Conservation (phyloP, 2,888 invertebrate genomes). For the Ischnura elegans region DNA sequence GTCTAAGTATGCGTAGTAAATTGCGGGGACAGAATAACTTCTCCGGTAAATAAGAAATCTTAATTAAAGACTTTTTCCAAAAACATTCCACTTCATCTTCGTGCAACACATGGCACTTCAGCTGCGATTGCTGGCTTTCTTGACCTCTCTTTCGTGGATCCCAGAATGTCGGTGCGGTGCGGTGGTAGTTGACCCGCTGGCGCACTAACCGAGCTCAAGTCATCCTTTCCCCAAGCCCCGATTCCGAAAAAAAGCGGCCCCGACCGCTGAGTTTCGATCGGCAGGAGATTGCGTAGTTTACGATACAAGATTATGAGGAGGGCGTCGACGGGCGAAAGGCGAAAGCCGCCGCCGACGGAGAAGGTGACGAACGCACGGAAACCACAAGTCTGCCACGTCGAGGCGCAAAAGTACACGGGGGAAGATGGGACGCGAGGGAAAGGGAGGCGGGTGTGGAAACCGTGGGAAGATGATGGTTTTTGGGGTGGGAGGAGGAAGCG, state of each 20-base stretch:
- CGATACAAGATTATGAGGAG: constrained; percentile 28
- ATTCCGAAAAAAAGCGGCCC: not conserved
- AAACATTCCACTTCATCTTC: too few relatives aligned
- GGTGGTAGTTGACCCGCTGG: not conserved
- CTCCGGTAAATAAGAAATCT: too few relatives aligned
- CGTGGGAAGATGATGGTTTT: not conserved
- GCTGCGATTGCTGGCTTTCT: not conserved
- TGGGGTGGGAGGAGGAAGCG: not conserved
- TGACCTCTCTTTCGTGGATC: not conserved
- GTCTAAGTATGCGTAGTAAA: too few relatives aligned
- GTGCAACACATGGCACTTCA: not conserved
- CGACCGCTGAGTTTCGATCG: not conserved
- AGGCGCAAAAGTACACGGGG: not conserved
- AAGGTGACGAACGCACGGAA: constrained; percentile 45
- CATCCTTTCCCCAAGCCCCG: not conserved
- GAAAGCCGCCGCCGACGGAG: constrained; percentile 28
- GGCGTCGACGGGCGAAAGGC: not conserved
- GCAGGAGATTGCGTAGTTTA: constrained; percentile 23
- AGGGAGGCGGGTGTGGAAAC: not conserved
- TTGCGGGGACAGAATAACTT: too few relatives aligned
- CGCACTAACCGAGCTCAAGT: not conserved
- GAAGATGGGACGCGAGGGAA: not conserved
- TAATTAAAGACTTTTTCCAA: too few relatives aligned
- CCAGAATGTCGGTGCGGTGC: not conserved
- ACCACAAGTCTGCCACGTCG: not conserved